Base-by-base conservation (phyloP, 2,113 vertebrate genomes). In the Nothocercus julius region DNA sequence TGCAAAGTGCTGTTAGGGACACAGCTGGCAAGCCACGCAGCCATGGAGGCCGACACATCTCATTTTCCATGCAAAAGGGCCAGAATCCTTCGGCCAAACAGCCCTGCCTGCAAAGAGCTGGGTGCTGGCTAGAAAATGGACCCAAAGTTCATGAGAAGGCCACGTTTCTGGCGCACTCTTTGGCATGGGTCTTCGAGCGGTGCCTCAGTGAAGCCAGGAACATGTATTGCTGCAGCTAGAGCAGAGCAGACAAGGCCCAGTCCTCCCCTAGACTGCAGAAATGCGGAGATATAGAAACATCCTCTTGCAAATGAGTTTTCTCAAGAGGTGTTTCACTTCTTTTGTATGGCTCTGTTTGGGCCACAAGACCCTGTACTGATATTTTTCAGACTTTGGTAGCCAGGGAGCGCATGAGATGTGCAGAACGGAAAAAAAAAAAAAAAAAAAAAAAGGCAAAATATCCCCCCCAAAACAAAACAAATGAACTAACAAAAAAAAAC, bases 41-140 rank as follows among this genome's bases (percentile, higher is more conserved):
- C 85, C 85, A 17, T 74, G 92, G 54, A 68, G 76, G 77, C 73
- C 14, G 36, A 85, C 45, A 90, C 49, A 74, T 32, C 77, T 72
- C 83, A 36, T 95, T 97, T 96, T 96, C 95, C 95, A 47, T 9
- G 36, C 70, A 34, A 1, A 83, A 87, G 45, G 85, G 82, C 94
- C 92, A 92, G 95, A 40, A 95, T 69, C n/a, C 82, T 9, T 45
- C 9, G 87, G 89, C 84, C 96, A 92, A 93, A 87, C 78, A 42
- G 79, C 8, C n/a, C 89, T 94, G 95, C 87, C 87, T 92, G 87
- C 82, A 11, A 74, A 5, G 92, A 85, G 82, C 87, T 63, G 89
- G 93, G 93, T 1, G 5, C 89, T 27, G 79, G 51, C 80, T 34
- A 85, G 87, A 72, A 64, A 89, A 78, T 12, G 83, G 85, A 80